phyloP scores from a whole-genome alignment of 2,888 invertebrate genomes.

The Bibio marci region DNA sequence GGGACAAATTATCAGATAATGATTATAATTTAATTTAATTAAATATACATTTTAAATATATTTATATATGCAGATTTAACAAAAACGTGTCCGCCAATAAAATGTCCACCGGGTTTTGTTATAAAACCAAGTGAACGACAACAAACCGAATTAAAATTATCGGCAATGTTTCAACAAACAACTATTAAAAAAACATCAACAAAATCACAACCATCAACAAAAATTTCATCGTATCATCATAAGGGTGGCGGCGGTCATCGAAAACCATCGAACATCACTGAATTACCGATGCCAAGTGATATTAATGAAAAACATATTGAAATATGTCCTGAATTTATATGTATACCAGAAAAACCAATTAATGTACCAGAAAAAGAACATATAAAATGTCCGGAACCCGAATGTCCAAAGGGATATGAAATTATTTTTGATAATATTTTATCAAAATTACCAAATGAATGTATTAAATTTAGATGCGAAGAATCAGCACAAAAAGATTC shows the following conservation, averaged over 20 bases:
- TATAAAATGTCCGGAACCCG: constrained; percentile 28
- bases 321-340: constrained; percentile 26
- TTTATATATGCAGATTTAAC: constrained; percentile 10
- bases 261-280: not conserved
- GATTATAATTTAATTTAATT: no score
- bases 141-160: constrained; percentile 21
- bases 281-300: not conserved
- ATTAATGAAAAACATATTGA: constrained; percentile 9
- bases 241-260: not conserved
- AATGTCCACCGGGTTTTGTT: constrained; percentile 34
- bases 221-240: not conserved
- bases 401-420: constrained; percentile 43
- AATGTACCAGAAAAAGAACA: constrained; percentile 1
- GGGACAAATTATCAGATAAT: not conserved
- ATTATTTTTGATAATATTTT: constrained; percentile 30
- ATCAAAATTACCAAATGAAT: constrained; percentile 24
- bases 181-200: not conserved
- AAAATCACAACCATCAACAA: constrained; percentile 17
- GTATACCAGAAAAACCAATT: constrained; percentile 19
- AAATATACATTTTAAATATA: no score
- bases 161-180: constrained; percentile 30
- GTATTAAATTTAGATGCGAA: constrained; percentile 42
- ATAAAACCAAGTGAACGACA: constrained; percentile 27
- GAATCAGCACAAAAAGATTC: constrained; percentile 44
- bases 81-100: constrained; percentile 29